A percentile compares a stretch with the other conserved stretches of the same genome.
phyloP scores from a whole-genome alignment of 1,140 invertebrate species.

The Drosophila sp. region DNA sequence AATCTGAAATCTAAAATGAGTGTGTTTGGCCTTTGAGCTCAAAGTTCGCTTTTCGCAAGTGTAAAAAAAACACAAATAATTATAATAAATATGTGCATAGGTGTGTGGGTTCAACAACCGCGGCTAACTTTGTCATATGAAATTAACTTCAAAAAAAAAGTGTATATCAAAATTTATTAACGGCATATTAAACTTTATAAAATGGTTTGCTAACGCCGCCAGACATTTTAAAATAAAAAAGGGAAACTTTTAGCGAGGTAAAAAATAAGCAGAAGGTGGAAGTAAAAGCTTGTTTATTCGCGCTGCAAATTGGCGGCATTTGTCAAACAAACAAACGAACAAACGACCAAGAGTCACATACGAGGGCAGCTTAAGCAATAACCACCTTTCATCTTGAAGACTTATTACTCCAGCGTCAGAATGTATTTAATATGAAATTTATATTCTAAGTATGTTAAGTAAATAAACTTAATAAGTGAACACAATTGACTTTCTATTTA shows the following conservation, averaged over 20 bases:
- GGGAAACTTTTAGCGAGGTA: neutral
- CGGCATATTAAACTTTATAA: slow-evolving; percentile 79
- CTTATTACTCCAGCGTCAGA: too few species aligned
- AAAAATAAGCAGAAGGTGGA: slow-evolving; percentile 35
- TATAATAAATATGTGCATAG: slow-evolving; percentile 33
- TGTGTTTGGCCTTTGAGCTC: slow-evolving; percentile 59
- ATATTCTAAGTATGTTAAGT: too few species aligned
- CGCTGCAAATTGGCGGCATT: slow-evolving; percentile 63
- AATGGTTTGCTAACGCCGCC: slow-evolving; percentile 54
- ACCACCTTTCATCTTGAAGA: too few species aligned
- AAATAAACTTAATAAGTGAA: too few species aligned
- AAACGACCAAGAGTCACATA: neutral
- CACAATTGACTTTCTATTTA: neutral
- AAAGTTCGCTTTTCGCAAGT: slow-evolving; percentile 52
- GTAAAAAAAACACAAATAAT: slow-evolving; percentile 41
- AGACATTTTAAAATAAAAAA: slow-evolving; percentile 37
- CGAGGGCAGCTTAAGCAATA: slow-evolving; percentile 27
- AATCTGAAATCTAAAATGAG: slow-evolving; percentile 43
- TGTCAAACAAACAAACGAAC: slow-evolving; percentile 50
- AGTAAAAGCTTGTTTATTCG: slow-evolving; percentile 53
- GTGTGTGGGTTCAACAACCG: slow-evolving; percentile 27
- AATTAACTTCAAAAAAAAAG: slow-evolving; percentile 48
- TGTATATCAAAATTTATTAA: slow-evolving; percentile 74
- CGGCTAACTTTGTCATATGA: slow-evolving; percentile 49
- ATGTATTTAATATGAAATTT: too few species aligned